phyloP scores from a whole-genome alignment of 2,888 invertebrate species.

The Pseudoips prasinana region DNA sequence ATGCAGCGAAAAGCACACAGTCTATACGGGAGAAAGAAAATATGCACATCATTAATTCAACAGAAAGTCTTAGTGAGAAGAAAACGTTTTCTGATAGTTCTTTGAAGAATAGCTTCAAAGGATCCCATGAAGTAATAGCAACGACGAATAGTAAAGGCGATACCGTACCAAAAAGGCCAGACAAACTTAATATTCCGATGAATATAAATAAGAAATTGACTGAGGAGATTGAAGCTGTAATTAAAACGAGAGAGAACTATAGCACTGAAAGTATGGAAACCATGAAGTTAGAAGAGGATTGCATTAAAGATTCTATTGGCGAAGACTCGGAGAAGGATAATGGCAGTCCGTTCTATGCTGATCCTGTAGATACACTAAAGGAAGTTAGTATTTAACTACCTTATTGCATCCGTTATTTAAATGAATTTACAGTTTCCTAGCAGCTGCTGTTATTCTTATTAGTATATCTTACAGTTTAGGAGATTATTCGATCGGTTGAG shows the following conservation, averaged over 20 bases:
- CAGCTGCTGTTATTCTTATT: too few relatives aligned
- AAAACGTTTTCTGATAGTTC: slow-evolving; percentile 63
- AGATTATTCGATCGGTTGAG: too few relatives aligned
- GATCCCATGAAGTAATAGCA: slow-evolving; percentile 70
- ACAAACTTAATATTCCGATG: slow-evolving; percentile 70
- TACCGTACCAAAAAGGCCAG: slow-evolving; percentile 71
- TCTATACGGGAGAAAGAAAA: slow-evolving; percentile 75
- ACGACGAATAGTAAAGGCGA: slow-evolving; percentile 78
- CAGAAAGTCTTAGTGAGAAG: slow-evolving; percentile 68
- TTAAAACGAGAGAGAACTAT: slow-evolving; percentile 63
- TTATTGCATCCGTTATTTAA: too few relatives aligned
- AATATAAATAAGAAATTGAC: slow-evolving; percentile 78
- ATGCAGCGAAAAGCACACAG: slow-evolving; percentile 69
- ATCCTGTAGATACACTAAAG: slow-evolving; percentile 92
- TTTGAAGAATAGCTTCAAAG: slow-evolving; percentile 64
- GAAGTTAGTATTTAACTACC: slow-evolving; percentile 66
- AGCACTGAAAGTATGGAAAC: slow-evolving; percentile 76
- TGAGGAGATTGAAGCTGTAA: slow-evolving; percentile 72
- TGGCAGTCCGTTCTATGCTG: slow-evolving; percentile 93
- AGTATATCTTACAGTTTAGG: too few relatives aligned
- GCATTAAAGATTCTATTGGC: slow-evolving; percentile 46
- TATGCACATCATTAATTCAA: slow-evolving; percentile 63
- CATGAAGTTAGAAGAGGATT: slow-evolving; percentile 69
- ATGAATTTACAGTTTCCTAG: too few relatives aligned
- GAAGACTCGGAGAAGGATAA: slow-evolving; percentile 80